A percentile compares a stretch with the other conserved stretches of the same genome.
Conservation (phyloP, 2,888 invertebrate species). For the Heliconius hortense region DNA sequence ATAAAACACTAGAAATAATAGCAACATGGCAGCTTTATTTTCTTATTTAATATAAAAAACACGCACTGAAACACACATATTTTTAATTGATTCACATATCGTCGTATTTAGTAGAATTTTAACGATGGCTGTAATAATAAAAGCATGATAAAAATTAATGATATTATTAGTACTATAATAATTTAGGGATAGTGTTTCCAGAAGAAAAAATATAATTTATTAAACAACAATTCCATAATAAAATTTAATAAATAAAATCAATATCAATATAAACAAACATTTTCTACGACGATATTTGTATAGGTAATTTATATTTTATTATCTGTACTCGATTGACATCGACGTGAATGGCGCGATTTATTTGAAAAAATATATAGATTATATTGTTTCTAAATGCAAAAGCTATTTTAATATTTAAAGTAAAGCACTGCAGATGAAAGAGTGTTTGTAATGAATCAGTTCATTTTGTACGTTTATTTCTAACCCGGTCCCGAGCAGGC, state of each 20-base stretch:
- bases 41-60: slow-evolving; percentile 39
- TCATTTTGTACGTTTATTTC: slow-evolving; percentile 62
- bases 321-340: not conserved
- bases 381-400: slow-evolving; percentile 15
- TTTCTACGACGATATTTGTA: not conserved
- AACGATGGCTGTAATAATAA: not conserved
- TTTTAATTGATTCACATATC: slow-evolving; percentile 1
- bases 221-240: not conserved
- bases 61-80: slow-evolving; percentile 30
- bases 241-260: not conserved
- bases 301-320: slow-evolving; percentile 5
- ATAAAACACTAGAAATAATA: slow-evolving; percentile 47
- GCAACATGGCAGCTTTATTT: slow-evolving; percentile 45
- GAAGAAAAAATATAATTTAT: not conserved
- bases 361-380: not conserved
- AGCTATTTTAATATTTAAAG: slow-evolving; percentile 39
- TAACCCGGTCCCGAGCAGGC: slow-evolving; percentile 73
- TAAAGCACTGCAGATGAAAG: slow-evolving; percentile 48
- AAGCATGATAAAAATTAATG: not conserved
- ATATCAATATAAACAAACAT: not conserved
- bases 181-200: not conserved
- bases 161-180: not conserved
- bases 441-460: slow-evolving; percentile 50
- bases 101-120: not conserved
- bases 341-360: not conserved